Evolutionary conservation across 2,797 vertebrate species (phyloP).

Genomic region (Coilia nasus): DNA sequence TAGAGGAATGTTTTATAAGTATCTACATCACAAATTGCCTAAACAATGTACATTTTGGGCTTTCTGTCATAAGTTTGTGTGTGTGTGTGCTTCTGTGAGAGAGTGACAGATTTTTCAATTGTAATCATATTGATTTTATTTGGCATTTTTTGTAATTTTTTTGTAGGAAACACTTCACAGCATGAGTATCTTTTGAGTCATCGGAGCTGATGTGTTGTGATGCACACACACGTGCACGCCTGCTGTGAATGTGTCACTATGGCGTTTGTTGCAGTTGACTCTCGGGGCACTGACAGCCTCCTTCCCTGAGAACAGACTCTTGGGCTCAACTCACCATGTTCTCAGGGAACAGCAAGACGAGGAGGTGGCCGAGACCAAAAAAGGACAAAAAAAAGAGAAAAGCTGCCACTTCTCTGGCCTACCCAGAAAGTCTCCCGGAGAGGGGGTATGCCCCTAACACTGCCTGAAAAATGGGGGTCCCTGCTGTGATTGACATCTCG

Average conservation of each 20-base stretch:
- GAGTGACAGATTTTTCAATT: not conserved
- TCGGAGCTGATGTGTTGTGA: not conserved
- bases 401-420: conserved; percentile 32
- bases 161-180: no score
- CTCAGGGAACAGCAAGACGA: not conserved
- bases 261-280: conserved; percentile 14
- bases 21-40: no score
- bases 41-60: no score
- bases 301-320: conserved; percentile 13
- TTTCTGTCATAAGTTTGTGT: no score
- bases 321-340: not conserved
- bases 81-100: not conserved
- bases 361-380: not conserved
- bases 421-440: conserved; percentile 48
- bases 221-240: not conserved
- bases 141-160: not conserved
- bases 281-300: not conserved
- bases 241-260: conserved; percentile 1
- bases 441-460: conserved; percentile 52
- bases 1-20: no score
- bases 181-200: not conserved
- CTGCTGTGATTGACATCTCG: conserved; percentile 66
- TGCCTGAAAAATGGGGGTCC: conserved; percentile 56
- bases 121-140: not conserved
- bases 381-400: not conserved